Base-by-base conservation (phyloP, 2,797 vertebrate species). In the Eospalax fontanierii region DNA sequence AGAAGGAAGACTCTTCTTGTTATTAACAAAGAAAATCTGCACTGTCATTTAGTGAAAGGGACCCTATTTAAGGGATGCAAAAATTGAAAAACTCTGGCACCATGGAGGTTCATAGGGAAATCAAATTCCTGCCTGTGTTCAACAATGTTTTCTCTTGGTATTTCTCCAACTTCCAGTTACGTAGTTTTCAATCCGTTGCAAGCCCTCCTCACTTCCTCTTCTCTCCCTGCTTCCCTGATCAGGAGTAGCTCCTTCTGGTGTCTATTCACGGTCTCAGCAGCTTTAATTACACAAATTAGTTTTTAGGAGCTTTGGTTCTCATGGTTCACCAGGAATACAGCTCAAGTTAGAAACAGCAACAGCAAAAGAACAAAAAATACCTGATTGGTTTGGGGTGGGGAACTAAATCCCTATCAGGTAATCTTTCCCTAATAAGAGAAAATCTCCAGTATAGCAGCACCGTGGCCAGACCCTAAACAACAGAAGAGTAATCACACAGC, bases 21-120 rank as follows among this genome's bases (percentile, higher is more conserved):
- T 89, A 95, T 82, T 74, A 79, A 87, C 91, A 78, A 86, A 93
- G 43, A 30, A 76, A 88, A 91, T 15, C 15, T 54, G 24, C 19
- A 57, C 12, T 89, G 12, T 76, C 40, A 54, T 57, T 83, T 83
- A 65, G 92, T 43, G 21, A 46, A 70, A 24, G 9, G 50, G n/a
- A n/a, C 14, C 19, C 24, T 81, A 59, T 50, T 90, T 83, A 90
- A 89, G 54, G 54, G 10, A 88, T 28, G 70, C 12, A 66, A 95
- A 63, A 87, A 86, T 11, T 80, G 5, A 90, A 33, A 89, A 87
- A 54, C 35, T 93, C 71, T 89, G 50, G 33, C 26, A 54, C 63
- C 40, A 85, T 82, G 66, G 24, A 86, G n/a, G 33, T 92, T 83
- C 26, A 50, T 0, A 71, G 19, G 40, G 84, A 96, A 94, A 94